Evolutionary conservation across 2,797 vertebrate genomes (phyloP).

Genomic region (Clarias fuscus): DNA sequence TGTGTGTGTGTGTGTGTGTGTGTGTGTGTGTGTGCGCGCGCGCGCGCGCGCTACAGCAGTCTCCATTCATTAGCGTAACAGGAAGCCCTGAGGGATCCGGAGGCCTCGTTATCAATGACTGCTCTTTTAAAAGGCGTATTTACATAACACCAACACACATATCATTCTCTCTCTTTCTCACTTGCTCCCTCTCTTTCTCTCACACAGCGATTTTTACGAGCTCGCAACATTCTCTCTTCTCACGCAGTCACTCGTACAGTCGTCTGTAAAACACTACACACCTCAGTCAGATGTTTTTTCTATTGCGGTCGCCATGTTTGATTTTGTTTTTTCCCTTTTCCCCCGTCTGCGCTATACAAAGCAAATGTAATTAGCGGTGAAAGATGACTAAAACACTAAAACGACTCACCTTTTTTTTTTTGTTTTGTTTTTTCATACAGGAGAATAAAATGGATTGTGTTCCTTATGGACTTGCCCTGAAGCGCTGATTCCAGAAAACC

Average conservation of each 20-base stretch:
- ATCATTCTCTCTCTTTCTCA: slow-evolving; percentile 3
- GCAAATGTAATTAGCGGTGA: neutral
- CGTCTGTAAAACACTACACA: neutral
- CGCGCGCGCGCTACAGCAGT: slow-evolving; percentile 37
- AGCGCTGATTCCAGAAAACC: neutral
- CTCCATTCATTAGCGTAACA: slow-evolving; percentile 60
- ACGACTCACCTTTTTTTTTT: neutral
- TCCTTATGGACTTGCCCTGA: neutral
- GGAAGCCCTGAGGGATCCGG: slow-evolving; percentile 62
- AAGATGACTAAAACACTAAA: neutral
- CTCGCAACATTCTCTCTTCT: neutral
- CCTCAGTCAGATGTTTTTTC: neutral
- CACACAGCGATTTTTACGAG: neutral
- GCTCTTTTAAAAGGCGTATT: slow-evolving; percentile 56
- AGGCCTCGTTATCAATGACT: slow-evolving; percentile 69
- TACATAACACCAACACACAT: slow-evolving; percentile 44
- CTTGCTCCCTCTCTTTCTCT: neutral
- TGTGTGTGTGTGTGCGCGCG: slow-evolving; percentile 30
- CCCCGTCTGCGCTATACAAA: neutral
- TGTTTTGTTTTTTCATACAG: no score
- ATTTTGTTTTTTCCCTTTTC: neutral
- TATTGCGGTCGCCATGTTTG: no score
- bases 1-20: slow-evolving; percentile 32
- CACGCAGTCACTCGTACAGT: neutral
- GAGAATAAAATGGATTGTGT: neutral